Percentiles rank a stretch among this genome's conserved stretches.
phyloP scores from a whole-genome alignment of 2,113 vertebrate genomes.

The Crypturellus undulatus region DNA sequence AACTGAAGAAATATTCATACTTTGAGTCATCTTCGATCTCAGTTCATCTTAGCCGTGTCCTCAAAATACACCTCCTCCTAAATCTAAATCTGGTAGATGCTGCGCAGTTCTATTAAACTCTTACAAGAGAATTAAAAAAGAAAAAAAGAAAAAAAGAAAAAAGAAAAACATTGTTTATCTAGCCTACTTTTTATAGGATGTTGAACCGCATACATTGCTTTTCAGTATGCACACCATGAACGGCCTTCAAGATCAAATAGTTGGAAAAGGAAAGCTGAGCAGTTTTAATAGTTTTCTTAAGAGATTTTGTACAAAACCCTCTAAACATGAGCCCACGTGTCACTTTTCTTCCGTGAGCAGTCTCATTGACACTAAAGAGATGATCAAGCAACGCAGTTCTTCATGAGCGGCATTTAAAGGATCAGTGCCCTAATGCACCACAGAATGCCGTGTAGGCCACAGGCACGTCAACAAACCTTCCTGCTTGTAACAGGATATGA shows the following conservation, averaged over 20 bases:
- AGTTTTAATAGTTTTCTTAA: not conserved
- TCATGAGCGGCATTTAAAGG: not conserved
- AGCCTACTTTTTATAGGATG: not conserved
- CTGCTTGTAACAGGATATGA: not conserved
- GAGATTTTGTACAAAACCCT: not conserved
- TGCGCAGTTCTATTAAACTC: not conserved
- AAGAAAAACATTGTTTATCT: not conserved
- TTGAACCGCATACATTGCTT: not conserved
- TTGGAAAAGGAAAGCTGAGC: not conserved
- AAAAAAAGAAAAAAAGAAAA: not conserved
- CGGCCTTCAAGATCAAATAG: not conserved
- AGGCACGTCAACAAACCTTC: not conserved
- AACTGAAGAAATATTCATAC: not conserved
- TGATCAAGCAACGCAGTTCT: not conserved
- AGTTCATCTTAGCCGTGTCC: not conserved
- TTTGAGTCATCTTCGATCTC: not conserved
- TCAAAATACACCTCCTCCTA: not conserved
- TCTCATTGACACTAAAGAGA: not conserved
- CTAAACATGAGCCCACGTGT: not conserved
- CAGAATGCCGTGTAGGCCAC: not conserved
- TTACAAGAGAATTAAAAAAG: not conserved
- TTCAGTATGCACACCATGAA: not conserved
- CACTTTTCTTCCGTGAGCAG: not conserved
- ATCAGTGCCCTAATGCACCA: not conserved
- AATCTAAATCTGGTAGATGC: conserved; percentile 7